Base-by-base conservation (phyloP, 2,888 invertebrate genomes). In the Sceliomorpha sp. region DNA sequence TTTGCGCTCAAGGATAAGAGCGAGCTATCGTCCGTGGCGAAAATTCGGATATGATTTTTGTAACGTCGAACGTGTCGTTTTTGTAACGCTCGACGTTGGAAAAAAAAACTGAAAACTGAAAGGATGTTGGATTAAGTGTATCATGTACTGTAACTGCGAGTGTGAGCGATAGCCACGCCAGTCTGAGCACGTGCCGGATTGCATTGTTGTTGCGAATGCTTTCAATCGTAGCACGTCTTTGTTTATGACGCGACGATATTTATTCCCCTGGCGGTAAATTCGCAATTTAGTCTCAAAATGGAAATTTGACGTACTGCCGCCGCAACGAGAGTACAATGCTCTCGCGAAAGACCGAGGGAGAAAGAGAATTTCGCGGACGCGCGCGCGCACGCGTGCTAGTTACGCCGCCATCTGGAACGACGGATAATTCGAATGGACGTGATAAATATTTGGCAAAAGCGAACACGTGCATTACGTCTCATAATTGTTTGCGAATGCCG, bases 361-460 rank as follows among this genome's bases (percentile, higher is more conserved):
- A 40, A 29, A 13, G 9, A 26, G 26, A 15, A 44, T 55, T 45
- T 32, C n/a, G n/a, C n/a, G n/a, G n/a, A n/a, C n/a, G n/a, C n/a
- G n/a, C n/a, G 34, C 42, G 31, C 42, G 15, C 27, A 6, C 27
- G 36, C 58, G 58, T 58, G 37, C 39, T 32, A 47, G 6, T n/a
- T n/a, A n/a, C n/a, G n/a, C n/a, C n/a, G n/a, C 32, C 26, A 10
- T 15, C n/a, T 8, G 15, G 12, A 51, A 58, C 51, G 45, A 45
- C 45, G 45, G 51, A 44, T 58, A 58, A 58, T 58, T 66, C 50
- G 47, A 26, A 20, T n/a, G n/a, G n/a, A 27, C 45, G 32, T 26
- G 58, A 66, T 66, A 66, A 66, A 66, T 53, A 66, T 59, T 66
- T 66, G 59, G n/a, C 29, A 15, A 51, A 59, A 47, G 58, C 50